phyloP scores from a whole-genome alignment of 2,113 vertebrate species.

The Paracanthobrama guichenoti region DNA sequence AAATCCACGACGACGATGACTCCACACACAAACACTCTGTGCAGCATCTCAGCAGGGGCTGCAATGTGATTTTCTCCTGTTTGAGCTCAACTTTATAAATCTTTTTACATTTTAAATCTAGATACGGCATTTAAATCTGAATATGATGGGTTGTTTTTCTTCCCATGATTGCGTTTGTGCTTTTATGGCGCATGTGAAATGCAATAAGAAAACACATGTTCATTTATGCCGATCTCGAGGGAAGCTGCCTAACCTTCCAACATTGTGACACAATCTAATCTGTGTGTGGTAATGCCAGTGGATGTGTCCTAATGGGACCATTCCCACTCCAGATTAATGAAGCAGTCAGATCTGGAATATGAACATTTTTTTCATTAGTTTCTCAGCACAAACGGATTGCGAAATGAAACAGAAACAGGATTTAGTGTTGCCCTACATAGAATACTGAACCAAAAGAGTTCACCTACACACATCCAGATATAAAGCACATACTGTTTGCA shows the following conservation, averaged over 20 bases:
- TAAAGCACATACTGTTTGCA: conserved; percentile 16
- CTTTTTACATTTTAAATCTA: neutral
- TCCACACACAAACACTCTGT: conserved; percentile 6
- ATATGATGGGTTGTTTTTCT: conserved; percentile 14
- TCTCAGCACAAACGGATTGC: conserved; percentile 24
- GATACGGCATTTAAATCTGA: conserved; percentile 33
- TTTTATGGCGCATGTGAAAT: conserved; percentile 55
- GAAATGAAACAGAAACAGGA: conserved; percentile 20
- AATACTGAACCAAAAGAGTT: neutral
- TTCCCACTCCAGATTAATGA: conserved; percentile 72
- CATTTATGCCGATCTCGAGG: conserved; percentile 68
- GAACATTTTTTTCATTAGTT: conserved; percentile 67
- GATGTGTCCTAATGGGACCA: conserved; percentile 73
- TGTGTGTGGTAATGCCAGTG: conserved; percentile 70
- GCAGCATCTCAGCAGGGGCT: conserved; percentile 3
- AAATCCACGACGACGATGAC: neutral
- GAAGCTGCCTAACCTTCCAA: conserved; percentile 60
- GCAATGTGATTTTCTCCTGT: conserved; percentile 24
- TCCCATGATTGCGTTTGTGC: conserved; percentile 9
- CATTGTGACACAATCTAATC: conserved; percentile 73
- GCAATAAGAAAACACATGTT: conserved; percentile 75
- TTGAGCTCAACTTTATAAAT: conserved; percentile 24
- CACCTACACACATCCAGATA: neutral
- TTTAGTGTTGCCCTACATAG: conserved; percentile 36
- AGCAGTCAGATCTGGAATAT: conserved; percentile 72